Conservation (phyloP, 2,888 invertebrate species). For the Mermis nigrescens region DNA sequence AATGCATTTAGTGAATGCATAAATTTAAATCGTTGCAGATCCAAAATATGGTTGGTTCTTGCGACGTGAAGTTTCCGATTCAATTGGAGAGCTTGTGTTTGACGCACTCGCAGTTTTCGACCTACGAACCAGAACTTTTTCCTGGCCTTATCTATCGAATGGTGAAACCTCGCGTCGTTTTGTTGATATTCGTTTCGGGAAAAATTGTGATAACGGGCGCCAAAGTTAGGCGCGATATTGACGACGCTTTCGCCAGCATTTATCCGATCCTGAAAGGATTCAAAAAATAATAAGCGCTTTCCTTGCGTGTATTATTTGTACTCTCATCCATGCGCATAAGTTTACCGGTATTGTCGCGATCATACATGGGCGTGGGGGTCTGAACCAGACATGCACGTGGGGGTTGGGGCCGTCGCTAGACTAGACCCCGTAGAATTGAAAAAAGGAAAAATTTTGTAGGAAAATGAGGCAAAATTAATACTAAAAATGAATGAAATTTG, state of each 20-base stretch:
- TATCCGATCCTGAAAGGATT: constrained; percentile 84
- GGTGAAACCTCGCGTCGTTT: constrained; percentile 81
- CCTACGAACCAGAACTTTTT: constrained; percentile 93
- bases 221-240: constrained; percentile 69
- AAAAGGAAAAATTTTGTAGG: too few species aligned
- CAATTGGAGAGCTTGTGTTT: constrained; percentile 56
- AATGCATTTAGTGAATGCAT: too few species aligned
- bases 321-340: too few species aligned
- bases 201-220: constrained; percentile 92
- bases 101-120: constrained; percentile 59
- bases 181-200: constrained; percentile 94
- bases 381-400: too few species aligned
- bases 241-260: constrained; percentile 79
- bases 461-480: too few species aligned
- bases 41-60: constrained; percentile 68
- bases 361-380: too few species aligned
- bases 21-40: constrained; percentile 63
- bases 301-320: too few species aligned
- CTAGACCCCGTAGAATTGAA: too few species aligned
- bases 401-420: too few species aligned
- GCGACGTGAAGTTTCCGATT: constrained; percentile 67
- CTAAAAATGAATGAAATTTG: too few species aligned
- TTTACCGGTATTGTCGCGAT: too few species aligned
- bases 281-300: constrained; percentile 59
- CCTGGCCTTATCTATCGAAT: constrained; percentile 95